Evolutionary conservation across 2,888 invertebrate species (phyloP), one percentile per base, ranked within the genome.

Genomic region (Epiblema foenella): DNA sequence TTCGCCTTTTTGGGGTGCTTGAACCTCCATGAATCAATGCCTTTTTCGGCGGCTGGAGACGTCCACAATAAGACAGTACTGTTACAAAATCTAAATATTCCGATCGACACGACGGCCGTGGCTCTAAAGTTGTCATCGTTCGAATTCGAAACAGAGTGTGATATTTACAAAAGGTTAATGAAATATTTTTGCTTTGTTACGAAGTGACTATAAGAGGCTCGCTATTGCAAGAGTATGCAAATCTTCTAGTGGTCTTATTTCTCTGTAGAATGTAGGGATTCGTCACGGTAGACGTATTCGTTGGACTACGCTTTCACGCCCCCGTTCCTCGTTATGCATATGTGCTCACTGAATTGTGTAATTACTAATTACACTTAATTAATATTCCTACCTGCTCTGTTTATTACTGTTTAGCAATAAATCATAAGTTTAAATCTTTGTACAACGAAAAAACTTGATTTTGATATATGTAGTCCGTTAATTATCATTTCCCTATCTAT

Each of bases 241-340:
- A 70, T 70, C 59, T 66, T 70, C 59, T 24, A 66, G 66, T 62
- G 62, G 71, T 71, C 62, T 73, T 75, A 69, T 75, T 75, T 64
- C 73, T 67, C 69, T 73, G 66, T 71, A 73, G 62, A 62, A 64
- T 69, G 74, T 74, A 76, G 77, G 76, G 75, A 76, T 68, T 66
- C 74, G 77, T 77, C 75, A 77, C 75, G 74, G 63, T 72, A 18
- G 65, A 67, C 57, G 63, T 58, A 58, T 67, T 39, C 58, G 42
- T 58, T 63, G 71, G 69, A 69, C 65, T 70, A 69, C 76, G 77
- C 75, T 76, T 76, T 77, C 77, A 75, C 77, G 74, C 75, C 71
- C 65, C 58, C 72, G 62, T 63, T 68, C 69, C 29, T 46, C 33
- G 63, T 63, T 62, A 63, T 63, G 72, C 72, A 72, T 66, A 72